Base-by-base conservation (phyloP, 2,888 invertebrate genomes). In the Poecilus cupreus region DNA sequence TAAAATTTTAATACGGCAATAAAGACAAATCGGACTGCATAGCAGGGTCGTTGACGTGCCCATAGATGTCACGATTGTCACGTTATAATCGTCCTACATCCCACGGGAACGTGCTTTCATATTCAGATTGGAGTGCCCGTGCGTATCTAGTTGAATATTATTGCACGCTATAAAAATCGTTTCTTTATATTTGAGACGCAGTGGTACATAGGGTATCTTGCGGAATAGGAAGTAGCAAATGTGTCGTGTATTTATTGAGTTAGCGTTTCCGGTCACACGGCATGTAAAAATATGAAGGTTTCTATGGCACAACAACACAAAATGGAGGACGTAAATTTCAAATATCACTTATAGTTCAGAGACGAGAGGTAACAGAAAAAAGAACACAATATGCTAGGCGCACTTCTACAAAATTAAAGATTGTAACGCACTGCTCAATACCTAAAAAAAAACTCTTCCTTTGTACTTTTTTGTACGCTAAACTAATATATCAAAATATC, bases 221-320 rank as follows among this genome's bases (percentile, higher is more conserved):
- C 13, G 24, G 13, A 43, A 43, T 60, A 57, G 22, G 57, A 24
- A 60, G 43, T 22, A 26, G 60, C 24, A 60, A 60, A 60, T 60
- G 26, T 26, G 60, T 26, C 60, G 24, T 24, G 24, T 22, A 24
- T 22, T 60, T 60, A 60, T 24, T 26, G 60, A 60, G 60, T 60
- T 60, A 60, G 60, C 60, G 20, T 60, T 60, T 60, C 60, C 26
- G 60, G 26, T 26, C 60, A 60, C 60, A 60, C 13, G n/a, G 6
- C 60, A 60, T 24, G 26, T 60, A 60, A 60, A 60, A 60, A 60
- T 26, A 60, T 60, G 24, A n/a, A n/a, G n/a, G n/a, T n/a, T n/a
- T n/a, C n/a, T 26, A 60, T 10, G 22, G 11, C 13, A 26, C 60
- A 26, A n/a, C 60, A 60, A 13, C 8, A n/a, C 24, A 22, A 24